Conservation (phyloP, 2,113 vertebrate genomes). For the Bagarius yarrelli region DNA sequence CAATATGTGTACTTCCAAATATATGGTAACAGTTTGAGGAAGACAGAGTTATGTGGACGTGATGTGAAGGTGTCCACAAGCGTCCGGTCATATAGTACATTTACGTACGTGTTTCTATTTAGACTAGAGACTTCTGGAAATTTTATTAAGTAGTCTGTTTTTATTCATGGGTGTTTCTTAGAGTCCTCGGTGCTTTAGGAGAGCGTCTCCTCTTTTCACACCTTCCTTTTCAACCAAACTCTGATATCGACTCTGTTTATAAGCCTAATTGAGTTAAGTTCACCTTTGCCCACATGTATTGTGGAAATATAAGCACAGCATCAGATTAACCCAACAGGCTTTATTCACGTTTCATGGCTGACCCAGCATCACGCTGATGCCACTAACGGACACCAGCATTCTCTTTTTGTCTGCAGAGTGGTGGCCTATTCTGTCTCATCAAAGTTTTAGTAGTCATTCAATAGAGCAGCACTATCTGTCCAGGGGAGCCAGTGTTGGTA, state of each 20-base stretch:
- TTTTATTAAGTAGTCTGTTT: neutral
- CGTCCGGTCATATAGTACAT: no score
- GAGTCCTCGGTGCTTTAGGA: neutral
- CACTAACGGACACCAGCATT: conserved; percentile 40
- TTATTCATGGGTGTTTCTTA: neutral
- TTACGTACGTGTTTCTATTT: neutral
- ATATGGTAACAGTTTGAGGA: no score
- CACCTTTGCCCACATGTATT: conserved; percentile 32
- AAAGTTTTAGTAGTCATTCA: conserved; percentile 57
- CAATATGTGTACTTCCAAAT: no score
- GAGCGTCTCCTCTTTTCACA: neutral
- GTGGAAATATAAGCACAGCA: conserved; percentile 40
- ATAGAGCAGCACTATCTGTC: conserved; percentile 38
- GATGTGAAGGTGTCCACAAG: no score
- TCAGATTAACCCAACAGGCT: conserved; percentile 46
- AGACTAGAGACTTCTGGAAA: neutral
- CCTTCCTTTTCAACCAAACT: conserved; percentile 14
- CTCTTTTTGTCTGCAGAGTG: conserved; percentile 39
- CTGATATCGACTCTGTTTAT: conserved; percentile 23
- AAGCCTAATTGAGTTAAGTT: conserved; percentile 38
- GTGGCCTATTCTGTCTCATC: conserved; percentile 48
- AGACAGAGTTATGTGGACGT: no score
- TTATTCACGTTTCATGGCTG: conserved; percentile 43
- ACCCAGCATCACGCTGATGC: conserved; percentile 39
- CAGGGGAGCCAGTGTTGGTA: conserved; percentile 45